Evolutionary conservation across 1,140 invertebrate genomes (phyloP), one percentile per base, ranked within the genome.

Genomic region (Zaprionus inermis): DNA sequence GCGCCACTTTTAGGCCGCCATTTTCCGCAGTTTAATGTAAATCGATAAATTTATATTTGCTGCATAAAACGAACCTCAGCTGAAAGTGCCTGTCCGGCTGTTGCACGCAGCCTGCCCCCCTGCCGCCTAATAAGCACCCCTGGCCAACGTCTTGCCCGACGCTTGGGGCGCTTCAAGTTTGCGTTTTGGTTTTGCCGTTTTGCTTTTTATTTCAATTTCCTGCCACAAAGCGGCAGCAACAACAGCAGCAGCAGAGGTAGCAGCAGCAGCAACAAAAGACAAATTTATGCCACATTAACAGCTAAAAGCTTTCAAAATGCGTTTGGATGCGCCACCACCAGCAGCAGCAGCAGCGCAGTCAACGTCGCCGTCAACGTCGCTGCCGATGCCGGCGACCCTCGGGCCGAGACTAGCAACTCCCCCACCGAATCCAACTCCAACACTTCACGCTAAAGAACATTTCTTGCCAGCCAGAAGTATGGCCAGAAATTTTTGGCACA

Each of bases 231-330:
- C 51, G 61, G 49, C 28, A 54, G 36, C 55, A 58, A 67, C 36
- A 65, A 41, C 49, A 22, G 18, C 38, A 34, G 16, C 14, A 18
- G 54, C 54, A 34, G 54, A 20, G 16, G 51, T 44, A 75, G 18
- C 44, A 67, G 61, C 38, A 16, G 75, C 67, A 79, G 73, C 82
- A 86, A 88, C 79, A 88, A 74, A 73, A 86, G 83, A 86, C 83
- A 88, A 86, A 89, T 88, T 88, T 88, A 88, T 88, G 83, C 83
- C 83, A 88, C 83, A 88, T 88, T 88, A 88, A 88, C 83, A 88
- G 83, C 83, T 88, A 88, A 89, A 88, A 88, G 83, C 83, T 88
- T 88, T 88, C 83, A 88, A 88, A 88, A 88, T 88, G 83, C 83
- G 83, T 86, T 86, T 83, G 63, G 63, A 78, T 88, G 78, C 66